A percentile compares a stretch with the other conserved stretches of the same genome.
Evolutionary conservation across 2,797 vertebrate species (phyloP).

Genomic region (Artibeus lituratus): DNA sequence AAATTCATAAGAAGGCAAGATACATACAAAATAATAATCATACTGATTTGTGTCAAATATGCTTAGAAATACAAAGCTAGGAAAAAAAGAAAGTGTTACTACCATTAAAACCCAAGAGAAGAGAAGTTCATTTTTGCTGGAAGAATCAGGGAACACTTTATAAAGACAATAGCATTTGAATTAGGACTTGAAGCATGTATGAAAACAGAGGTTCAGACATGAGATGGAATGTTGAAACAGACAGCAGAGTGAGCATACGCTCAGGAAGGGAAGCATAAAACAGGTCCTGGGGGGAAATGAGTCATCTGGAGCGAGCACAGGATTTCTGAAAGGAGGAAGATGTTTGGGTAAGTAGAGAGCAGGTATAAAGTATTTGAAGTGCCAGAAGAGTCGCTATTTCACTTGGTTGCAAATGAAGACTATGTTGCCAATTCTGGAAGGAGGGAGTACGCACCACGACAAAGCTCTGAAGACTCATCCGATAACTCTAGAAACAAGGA

Average conservation of each 20-base stretch:
- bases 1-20: not conserved
- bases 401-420: not conserved
- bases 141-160: not conserved
- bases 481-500: not conserved
- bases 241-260: not conserved
- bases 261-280: not conserved
- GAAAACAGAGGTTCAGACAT: not conserved
- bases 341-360: not conserved
- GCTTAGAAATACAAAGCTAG: not conserved
- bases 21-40: not conserved
- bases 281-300: not conserved
- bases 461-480: not conserved
- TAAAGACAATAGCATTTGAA: not conserved
- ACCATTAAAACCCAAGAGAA: not conserved
- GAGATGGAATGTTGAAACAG: not conserved
- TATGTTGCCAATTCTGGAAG: not conserved
- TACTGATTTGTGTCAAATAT: not conserved
- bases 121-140: not conserved
- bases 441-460: not conserved
- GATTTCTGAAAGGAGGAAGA: not conserved
- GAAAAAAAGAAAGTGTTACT: not conserved
- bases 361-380: not conserved
- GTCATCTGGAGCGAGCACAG: not conserved
- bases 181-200: not conserved
- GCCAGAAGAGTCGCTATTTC: not conserved